A percentile compares a stretch with the other conserved stretches of the same genome.
phyloP scores from a whole-genome alignment of 2,797 vertebrate genomes.

The Babyrousa celebensis region DNA sequence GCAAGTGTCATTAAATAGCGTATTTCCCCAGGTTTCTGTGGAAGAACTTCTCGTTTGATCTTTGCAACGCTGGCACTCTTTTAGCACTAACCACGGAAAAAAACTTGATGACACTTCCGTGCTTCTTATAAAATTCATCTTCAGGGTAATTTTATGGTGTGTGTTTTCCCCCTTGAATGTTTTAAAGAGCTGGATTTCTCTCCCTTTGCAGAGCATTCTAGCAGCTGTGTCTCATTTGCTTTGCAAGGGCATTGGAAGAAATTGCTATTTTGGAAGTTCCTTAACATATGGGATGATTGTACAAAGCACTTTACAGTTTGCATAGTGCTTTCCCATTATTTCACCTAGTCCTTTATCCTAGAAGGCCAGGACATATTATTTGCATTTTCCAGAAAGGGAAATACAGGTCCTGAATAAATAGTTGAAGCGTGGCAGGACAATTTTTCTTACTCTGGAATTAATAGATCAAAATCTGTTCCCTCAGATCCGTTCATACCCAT shows the following conservation, averaged over 20 bases:
- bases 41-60: conserved; percentile 55
- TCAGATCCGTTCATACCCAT: conserved; percentile 10
- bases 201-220: conserved; percentile 66
- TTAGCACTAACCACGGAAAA: conserved; percentile 59
- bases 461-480: conserved; percentile 63
- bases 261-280: conserved; percentile 79
- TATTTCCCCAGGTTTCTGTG: conserved; percentile 46
- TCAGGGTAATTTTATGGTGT: conserved; percentile 69
- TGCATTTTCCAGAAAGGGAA: conserved; percentile 67
- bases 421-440: neutral
- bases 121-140: conserved; percentile 75
- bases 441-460: conserved; percentile 44
- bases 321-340: conserved; percentile 63
- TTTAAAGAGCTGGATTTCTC: conserved; percentile 75
- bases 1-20: neutral
- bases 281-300: conserved; percentile 78
- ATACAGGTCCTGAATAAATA: conserved; percentile 52
- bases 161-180: conserved; percentile 65
- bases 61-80: neutral
- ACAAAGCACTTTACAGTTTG: conserved; percentile 77
- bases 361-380: conserved; percentile 30
- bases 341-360: conserved; percentile 60
- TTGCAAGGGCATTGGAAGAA: conserved; percentile 80
- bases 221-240: conserved; percentile 84
- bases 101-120: conserved; percentile 67